These are phyloP conservation scores for Eidolon helvum DNA, from an alignment of 2,113 vertebrate species.

Conservation along the genomic window DNA sequence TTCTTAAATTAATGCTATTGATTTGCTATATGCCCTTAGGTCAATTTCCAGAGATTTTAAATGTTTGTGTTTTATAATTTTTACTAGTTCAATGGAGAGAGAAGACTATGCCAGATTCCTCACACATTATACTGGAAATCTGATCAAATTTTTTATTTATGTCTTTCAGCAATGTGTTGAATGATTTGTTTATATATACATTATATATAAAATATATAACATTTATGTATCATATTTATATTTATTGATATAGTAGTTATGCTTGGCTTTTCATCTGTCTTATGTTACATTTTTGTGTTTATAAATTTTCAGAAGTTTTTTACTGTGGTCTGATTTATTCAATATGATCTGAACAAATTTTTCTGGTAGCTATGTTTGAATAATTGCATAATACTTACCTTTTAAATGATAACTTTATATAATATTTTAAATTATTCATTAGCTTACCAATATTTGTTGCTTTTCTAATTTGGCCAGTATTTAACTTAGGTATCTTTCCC, in stretches of 20 bases:
- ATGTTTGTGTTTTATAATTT: background rate
- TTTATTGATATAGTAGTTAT: background rate
- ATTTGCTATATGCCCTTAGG: background rate
- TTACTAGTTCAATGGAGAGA: background rate
- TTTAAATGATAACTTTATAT: background rate
- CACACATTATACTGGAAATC: background rate
- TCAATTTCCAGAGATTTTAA: slow-evolving; percentile 18
- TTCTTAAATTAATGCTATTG: slow-evolving; percentile 28
- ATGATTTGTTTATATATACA: background rate
- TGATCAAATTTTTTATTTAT: background rate
- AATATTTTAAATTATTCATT: background rate
- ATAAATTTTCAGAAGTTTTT: slow-evolving; percentile 2
- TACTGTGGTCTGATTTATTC: background rate
- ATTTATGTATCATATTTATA: background rate
- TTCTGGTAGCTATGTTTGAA: background rate
- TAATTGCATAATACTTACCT: background rate
- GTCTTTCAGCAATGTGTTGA: background rate
- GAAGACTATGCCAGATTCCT: background rate
- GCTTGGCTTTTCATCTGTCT: background rate
- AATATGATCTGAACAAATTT: background rate
- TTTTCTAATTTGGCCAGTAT: background rate
- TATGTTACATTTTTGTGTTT: background rate
- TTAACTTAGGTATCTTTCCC: background rate
- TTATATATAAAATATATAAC: background rate
- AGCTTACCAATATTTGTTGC: background rate